phyloP scores from a whole-genome alignment of 1,140 invertebrate species.

The Drosophila nigrodunni region DNA sequence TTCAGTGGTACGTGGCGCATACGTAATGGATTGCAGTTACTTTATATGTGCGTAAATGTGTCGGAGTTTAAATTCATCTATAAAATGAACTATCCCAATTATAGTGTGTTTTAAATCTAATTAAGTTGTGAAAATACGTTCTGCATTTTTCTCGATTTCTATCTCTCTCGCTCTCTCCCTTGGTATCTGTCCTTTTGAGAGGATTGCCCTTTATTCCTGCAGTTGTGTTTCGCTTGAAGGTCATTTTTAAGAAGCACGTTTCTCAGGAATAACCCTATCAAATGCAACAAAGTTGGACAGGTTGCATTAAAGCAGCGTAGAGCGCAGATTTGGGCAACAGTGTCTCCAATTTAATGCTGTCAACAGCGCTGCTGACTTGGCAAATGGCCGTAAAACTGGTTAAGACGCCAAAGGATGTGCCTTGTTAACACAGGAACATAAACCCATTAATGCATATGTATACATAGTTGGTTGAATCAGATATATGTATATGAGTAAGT shows the following conservation, averaged over 20 bases:
- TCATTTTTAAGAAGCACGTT: constrained; percentile 55
- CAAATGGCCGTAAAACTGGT: constrained; percentile 57
- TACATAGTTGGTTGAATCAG: not conserved
- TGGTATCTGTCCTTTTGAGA: not conserved
- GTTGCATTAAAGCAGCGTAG: constrained; percentile 67
- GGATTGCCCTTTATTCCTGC: not conserved
- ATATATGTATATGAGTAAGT: constrained; percentile 4
- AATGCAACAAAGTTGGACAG: constrained; percentile 71
- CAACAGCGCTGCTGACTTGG: constrained; percentile 41
- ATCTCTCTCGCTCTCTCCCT: not conserved
- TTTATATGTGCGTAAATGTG: not conserved
- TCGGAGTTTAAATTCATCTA: not conserved
- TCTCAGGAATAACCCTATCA: constrained; percentile 31
- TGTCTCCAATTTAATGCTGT: constrained; percentile 70
- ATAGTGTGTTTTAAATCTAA: constrained; percentile 62
- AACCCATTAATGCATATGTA: constrained; percentile 64
- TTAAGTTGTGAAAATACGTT: constrained; percentile 50
- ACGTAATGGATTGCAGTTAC: constrained; percentile 2
- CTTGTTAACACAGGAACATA: constrained; percentile 54
- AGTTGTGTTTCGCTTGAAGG: constrained; percentile 59
- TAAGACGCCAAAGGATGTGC: constrained; percentile 28
- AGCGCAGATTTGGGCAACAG: constrained; percentile 73
- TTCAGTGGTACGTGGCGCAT: constrained; percentile 12
- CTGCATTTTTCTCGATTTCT: not conserved
- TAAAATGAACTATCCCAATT: not conserved